Evolutionary conservation across 2,888 invertebrate genomes (phyloP).

Genomic region (Fragum fragum): DNA sequence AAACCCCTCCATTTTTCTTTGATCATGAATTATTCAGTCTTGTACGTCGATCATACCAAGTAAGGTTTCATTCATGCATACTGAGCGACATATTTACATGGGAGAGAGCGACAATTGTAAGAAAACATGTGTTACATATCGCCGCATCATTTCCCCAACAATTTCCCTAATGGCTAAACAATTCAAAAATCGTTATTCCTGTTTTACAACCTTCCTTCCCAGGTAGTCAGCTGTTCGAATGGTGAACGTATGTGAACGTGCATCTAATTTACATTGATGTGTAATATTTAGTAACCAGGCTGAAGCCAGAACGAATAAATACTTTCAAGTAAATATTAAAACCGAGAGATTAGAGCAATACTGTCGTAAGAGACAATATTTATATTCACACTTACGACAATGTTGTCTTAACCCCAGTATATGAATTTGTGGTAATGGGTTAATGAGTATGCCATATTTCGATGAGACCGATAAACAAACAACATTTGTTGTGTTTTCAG

Average conservation of each 20-base stretch:
- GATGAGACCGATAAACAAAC: no score
- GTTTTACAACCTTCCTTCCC: constrained; percentile 3
- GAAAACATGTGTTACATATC: constrained; percentile 23
- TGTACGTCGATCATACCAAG: constrained; percentile 3
- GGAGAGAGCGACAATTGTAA: neutral
- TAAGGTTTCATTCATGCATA: constrained; percentile 23
- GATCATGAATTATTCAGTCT: constrained; percentile 4
- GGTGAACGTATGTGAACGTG: neutral
- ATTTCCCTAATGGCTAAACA: constrained; percentile 39
- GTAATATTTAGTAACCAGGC: no score
- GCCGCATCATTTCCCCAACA: constrained; percentile 14
- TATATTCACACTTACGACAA: no score
- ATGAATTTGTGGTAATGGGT: no score
- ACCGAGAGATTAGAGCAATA: no score
- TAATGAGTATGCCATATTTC: no score
- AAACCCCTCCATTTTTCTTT: neutral
- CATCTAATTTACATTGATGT: neutral
- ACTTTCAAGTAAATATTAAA: no score
- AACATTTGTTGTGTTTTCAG: no score
- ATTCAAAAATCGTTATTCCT: constrained; percentile 38
- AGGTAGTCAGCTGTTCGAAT: constrained; percentile 5
- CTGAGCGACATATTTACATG: constrained; percentile 10
- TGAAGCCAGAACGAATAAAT: no score
- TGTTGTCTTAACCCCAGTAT: no score
- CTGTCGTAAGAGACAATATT: no score